These are phyloP conservation scores for Anorthoa munda DNA, from an alignment of 2,888 invertebrate genomes.

Conservation along the genomic window DNA sequence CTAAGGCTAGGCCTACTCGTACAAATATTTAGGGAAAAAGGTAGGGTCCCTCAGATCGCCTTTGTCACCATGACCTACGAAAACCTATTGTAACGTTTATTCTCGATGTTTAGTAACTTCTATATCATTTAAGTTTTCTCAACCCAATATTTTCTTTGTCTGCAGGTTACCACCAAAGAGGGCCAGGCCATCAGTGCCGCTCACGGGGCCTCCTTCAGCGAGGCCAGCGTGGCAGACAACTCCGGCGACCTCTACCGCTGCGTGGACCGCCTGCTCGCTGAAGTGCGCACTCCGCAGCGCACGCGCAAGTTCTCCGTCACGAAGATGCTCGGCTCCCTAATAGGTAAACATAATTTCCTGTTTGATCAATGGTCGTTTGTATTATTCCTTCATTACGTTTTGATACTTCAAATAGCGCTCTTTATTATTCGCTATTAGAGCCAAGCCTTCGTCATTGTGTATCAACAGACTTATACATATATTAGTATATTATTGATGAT, in stretches of 20 bases:
- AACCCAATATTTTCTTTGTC: slow-evolving; percentile 53
- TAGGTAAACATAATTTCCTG: slow-evolving; percentile 84
- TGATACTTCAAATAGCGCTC: slow-evolving; percentile 11
- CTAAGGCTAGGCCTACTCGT: too few species aligned
- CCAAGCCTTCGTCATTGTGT: neutral
- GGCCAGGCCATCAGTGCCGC: slow-evolving; percentile 93
- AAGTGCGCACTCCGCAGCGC: slow-evolving; percentile 92
- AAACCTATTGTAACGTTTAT: neutral
- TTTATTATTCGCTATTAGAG: neutral
- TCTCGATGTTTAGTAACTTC: neutral
- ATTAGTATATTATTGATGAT: neutral
- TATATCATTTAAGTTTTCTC: neutral
- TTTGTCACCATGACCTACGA: slow-evolving; percentile 4
- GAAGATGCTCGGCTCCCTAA: slow-evolving; percentile 95
- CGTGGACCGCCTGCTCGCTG: slow-evolving; percentile 93
- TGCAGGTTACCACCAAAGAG: slow-evolving; percentile 93
- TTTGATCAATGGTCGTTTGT: neutral
- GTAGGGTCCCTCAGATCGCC: neutral
- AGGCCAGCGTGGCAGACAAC: slow-evolving; percentile 96
- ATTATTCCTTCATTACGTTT: neutral
- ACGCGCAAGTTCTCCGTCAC: slow-evolving; percentile 94
- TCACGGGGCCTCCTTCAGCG: slow-evolving; percentile 94
- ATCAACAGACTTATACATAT: slow-evolving; percentile 6
- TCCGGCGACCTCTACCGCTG: slow-evolving; percentile 94
- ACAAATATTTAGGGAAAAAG: neutral